A percentile compares a stretch with the other conserved stretches of the same genome.
Evolutionary conservation across 2,888 invertebrate genomes (phyloP).

Genomic region (Ectropis crepuscularia): DNA sequence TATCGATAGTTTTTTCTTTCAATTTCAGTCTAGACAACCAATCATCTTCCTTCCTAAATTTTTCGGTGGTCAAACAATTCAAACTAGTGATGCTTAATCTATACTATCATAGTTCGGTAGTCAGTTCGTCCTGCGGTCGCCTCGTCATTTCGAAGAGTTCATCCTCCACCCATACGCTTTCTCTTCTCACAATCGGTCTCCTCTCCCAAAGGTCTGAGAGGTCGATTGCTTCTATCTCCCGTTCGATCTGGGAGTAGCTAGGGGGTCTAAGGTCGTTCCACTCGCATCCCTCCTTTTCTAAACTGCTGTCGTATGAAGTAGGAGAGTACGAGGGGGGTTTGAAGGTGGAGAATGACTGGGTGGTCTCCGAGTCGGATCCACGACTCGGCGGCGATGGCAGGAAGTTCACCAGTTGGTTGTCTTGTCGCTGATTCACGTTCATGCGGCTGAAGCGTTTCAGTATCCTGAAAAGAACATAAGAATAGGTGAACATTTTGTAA

Average conservation of each 20-base stretch:
- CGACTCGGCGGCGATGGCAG: slow-evolving; percentile 86
- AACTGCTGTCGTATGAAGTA: slow-evolving; percentile 76
- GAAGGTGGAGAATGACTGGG: slow-evolving; percentile 80
- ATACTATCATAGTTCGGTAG: slow-evolving; percentile 88
- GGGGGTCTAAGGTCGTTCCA: slow-evolving; percentile 84
- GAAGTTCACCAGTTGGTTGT: slow-evolving; percentile 91
- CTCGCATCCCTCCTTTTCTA: slow-evolving; percentile 79
- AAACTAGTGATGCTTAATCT: slow-evolving; percentile 18
- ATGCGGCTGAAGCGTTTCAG: slow-evolving; percentile 87
- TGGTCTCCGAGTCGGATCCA: slow-evolving; percentile 71
- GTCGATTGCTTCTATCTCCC: slow-evolving; percentile 67
- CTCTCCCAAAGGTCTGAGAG: slow-evolving; percentile 81
- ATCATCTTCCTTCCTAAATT: background rate
- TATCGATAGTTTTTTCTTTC: no score
- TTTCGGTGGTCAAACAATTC: slow-evolving; percentile 4
- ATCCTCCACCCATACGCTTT: slow-evolving; percentile 90
- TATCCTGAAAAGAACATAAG: slow-evolving; percentile 65
- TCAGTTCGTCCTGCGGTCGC: slow-evolving; percentile 94
- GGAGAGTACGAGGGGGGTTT: slow-evolving; percentile 82
- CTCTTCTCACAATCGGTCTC: slow-evolving; percentile 75
- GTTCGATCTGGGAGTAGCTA: slow-evolving; percentile 77
- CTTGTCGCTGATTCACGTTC: slow-evolving; percentile 84
- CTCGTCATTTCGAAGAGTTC: slow-evolving; percentile 93
- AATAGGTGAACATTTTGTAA: background rate
- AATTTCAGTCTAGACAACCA: no score